Base-by-base conservation (phyloP, 2,113 vertebrate genomes). In the Lanius collurio region DNA sequence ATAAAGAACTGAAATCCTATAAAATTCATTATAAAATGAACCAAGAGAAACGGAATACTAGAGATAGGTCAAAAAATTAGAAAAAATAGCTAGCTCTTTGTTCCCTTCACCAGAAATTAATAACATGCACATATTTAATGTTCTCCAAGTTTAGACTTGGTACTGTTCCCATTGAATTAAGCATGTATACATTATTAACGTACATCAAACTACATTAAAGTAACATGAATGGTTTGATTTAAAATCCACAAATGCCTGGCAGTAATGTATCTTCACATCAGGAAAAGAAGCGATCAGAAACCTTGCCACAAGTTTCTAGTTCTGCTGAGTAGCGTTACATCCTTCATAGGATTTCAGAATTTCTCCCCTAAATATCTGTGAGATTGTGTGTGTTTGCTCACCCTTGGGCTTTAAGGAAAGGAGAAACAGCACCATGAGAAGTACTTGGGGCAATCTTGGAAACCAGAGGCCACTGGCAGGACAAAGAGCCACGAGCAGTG, bases 161-260 rank as follows among this genome's bases (percentile, higher is more conserved):
- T 93, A 71, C 65, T n/a, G 4, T 62, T 96, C 64, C 80, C 53
- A 71, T 15, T 92, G 88, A 96, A 87, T 95, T 92, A 94, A 35
- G 83, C 68, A 89, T 60, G n/a, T 81, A 96, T 96, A 64, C 44
- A 94, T 90, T 96, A 96, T 90, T 97, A 94, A 95, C 83, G 6
- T 85, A 92, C 79, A 95, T 91, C 94, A 97, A 93, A 93, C 84
- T 96, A 41, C 83, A 96, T 96, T 94, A 95, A 97, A 93, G 76
- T 89, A 95, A 83, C 79, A 64, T 94, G 85, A 97, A 89, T 90
- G 76, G 56, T 83, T 87, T 95, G 90, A 92, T 92, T 95, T 93
- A 88, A 90, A 94, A 94, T 87, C 90, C 73, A 83, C 44, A 86
- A 86, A 89, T 97, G 90, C 85, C 88, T 92, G 44, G 83, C 88